A percentile compares a stretch with the other conserved stretches of the same genome.
phyloP scores from a whole-genome alignment of 2,113 vertebrate species.

The Chionomys nivalis region DNA sequence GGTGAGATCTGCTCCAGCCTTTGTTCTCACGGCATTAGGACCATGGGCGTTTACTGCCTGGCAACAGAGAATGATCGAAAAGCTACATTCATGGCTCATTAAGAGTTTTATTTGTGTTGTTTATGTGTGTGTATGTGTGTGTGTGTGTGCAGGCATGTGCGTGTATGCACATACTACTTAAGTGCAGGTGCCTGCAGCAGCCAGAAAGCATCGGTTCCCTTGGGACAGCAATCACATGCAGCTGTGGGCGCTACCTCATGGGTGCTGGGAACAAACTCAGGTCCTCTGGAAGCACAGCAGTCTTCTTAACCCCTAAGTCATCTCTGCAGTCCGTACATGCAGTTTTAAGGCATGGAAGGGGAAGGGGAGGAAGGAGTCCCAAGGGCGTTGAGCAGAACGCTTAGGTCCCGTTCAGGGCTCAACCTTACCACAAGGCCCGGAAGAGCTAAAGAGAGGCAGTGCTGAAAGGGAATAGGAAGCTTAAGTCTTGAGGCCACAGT shows the following conservation, averaged over 20 bases:
- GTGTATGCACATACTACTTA: neutral
- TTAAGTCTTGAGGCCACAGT: neutral
- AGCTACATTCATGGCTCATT: neutral
- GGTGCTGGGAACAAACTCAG: neutral
- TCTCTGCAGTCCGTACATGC: neutral
- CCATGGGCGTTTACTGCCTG: neutral
- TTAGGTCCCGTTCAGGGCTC: neutral
- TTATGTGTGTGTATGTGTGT: neutral
- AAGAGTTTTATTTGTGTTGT: neutral
- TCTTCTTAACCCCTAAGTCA: too few species aligned
- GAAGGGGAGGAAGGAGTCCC: neutral
- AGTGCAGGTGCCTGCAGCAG: too few species aligned
- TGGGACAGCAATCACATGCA: neutral
- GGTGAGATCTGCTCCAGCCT: neutral
- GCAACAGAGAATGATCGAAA: neutral
- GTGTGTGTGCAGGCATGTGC: neutral
- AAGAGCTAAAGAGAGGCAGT: neutral
- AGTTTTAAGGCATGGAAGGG: neutral
- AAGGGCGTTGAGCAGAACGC: neutral
- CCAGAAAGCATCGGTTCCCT: neutral
- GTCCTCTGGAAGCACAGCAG: neutral
- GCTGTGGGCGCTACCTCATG: too few species aligned
- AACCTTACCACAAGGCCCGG: neutral
- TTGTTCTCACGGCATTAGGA: fast-evolving
- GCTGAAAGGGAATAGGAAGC: neutral